phyloP scores from a whole-genome alignment of 2,888 invertebrate genomes.

The Tachystola acroxantha region DNA sequence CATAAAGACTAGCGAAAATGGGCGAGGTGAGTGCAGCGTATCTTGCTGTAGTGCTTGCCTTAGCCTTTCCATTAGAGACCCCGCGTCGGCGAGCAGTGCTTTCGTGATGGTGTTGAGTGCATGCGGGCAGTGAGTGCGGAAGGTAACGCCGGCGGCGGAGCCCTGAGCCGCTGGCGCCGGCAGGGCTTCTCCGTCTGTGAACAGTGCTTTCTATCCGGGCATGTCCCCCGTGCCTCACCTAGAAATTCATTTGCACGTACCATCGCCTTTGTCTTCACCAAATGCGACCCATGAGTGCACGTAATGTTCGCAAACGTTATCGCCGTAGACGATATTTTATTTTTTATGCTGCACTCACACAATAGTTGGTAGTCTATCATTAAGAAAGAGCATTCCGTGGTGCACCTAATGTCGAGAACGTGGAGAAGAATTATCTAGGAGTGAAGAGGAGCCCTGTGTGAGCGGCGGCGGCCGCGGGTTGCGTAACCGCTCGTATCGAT shows the following conservation, averaged over 20 bases:
- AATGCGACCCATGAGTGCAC: constrained; percentile 1
- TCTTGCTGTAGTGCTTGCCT: constrained; percentile 68
- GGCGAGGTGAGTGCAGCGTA: constrained; percentile 76
- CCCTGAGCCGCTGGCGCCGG: constrained; percentile 20
- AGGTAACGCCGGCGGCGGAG: constrained; percentile 34
- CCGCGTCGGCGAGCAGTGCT: constrained; percentile 31
- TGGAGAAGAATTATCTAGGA: constrained; percentile 19
- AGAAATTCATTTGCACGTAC: constrained; percentile 41
- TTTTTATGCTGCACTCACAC: constrained; percentile 9
- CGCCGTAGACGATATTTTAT: constrained; percentile 15
- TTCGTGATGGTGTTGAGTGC: constrained; percentile 46
- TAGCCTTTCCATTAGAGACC: constrained; percentile 53
- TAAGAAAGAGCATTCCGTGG: constrained; percentile 12
- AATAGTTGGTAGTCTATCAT: constrained; percentile 5
- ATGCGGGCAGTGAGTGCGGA: constrained; percentile 58
- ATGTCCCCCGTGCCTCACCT: constrained; percentile 28
- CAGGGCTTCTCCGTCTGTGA: constrained; percentile 26
- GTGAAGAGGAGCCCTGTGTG: constrained; percentile 28
- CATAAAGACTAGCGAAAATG: constrained; percentile 75
- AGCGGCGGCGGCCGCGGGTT: constrained; percentile 50
- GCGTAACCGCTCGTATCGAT: constrained; percentile 74
- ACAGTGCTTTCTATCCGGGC: constrained; percentile 41
- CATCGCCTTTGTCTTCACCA: constrained; percentile 45
- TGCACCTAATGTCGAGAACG: constrained; percentile 11
- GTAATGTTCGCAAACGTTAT: too few species aligned